Evolutionary conservation across 2,797 vertebrate genomes (phyloP).

Genomic region (Cryptoblepharus egeriae): DNA sequence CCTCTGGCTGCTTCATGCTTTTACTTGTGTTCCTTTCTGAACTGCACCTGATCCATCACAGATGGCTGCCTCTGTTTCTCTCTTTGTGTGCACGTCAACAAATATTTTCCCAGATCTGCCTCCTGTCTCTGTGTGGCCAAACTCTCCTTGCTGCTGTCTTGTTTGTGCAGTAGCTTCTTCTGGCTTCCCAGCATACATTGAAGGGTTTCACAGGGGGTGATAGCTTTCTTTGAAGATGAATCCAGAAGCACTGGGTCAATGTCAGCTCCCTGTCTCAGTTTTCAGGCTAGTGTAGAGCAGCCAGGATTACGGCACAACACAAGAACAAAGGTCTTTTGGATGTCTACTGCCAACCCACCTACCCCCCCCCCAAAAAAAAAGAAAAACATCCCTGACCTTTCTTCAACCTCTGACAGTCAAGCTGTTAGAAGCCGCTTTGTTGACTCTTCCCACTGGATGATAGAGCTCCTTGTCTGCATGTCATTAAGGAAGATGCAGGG

Average conservation of each 20-base stretch:
- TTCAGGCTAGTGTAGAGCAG: constrained; percentile 66
- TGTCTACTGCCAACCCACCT: constrained; percentile 60
- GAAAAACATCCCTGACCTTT: constrained; percentile 63
- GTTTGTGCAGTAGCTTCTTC: constrained; percentile 60
- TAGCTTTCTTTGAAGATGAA: constrained; percentile 57
- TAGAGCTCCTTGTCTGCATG: constrained; percentile 25
- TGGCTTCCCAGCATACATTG: constrained; percentile 52
- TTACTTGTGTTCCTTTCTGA: constrained; percentile 10
- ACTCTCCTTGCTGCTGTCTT: constrained; percentile 45
- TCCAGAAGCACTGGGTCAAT: constrained; percentile 54
- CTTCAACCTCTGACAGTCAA: constrained; percentile 31
- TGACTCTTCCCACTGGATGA: constrained; percentile 51
- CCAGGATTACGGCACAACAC: constrained; percentile 56
- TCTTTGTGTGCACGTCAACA: background rate
- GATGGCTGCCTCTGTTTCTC: background rate
- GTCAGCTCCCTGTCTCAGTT: constrained; percentile 53
- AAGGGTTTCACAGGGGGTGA: constrained; percentile 42
- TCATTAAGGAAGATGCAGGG: constrained; percentile 10
- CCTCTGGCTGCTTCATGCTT: constrained; percentile 33
- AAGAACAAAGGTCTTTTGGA: constrained; percentile 67
- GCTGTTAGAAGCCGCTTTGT: constrained; percentile 29
- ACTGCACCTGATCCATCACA: constrained; percentile 9
- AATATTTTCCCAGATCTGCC: constrained; percentile 30
- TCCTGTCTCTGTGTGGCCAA: constrained; percentile 41
- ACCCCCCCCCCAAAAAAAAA: no score